Evolutionary conservation across 2,113 vertebrate species (phyloP), one percentile per base, ranked within the genome.

Genomic region (Xiphophorus couchianus): DNA sequence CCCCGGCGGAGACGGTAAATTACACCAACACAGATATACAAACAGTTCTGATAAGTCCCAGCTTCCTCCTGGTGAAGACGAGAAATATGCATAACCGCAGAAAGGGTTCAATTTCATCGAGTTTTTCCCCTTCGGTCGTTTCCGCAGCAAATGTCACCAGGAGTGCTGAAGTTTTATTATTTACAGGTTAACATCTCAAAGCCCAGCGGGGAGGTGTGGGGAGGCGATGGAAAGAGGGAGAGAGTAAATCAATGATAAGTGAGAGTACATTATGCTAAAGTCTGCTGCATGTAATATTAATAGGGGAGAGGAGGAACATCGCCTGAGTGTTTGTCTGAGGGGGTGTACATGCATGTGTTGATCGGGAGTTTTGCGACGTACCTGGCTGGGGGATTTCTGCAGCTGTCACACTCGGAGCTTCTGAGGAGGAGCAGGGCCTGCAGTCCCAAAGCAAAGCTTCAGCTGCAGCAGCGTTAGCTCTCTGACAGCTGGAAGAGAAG

Each of bases 201-300:
- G 73, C 89, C 76, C 81, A 84, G 58, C 66, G 42, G 39, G 64
- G 44, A 28, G 25, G 42, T 77, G 84, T 30, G 66, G 6, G 30
- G 48, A 28, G 22, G 58, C 69, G 66, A 72, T 11, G 62, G 69
- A 48, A 31, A 66, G 66, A 76, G 84, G 72, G 75, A 58, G 73
- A 42, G 80, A 84, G 80, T 73, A 84, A 89, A 89, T 85, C 91
- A 85, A 86, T 89, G 90, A 89, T 88, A 90, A 88, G 89, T 85
- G 80, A 90, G 87, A 88, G 87, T 80, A 75, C 78, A 79, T 87
- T 91, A 87, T 87, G 84, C 86, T 84, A 81, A 74, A 85, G 85
- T 84, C 77, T 89, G 89, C 84, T 62, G 67, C 87, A 88, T 92
- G 91, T 89, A 93, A 90, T 92, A 93, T 93, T 94, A 89, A 93